Percentiles rank a stretch among this genome's conserved stretches.
phyloP scores from a whole-genome alignment of 2,113 vertebrate species.

The Thunnus thynnus region DNA sequence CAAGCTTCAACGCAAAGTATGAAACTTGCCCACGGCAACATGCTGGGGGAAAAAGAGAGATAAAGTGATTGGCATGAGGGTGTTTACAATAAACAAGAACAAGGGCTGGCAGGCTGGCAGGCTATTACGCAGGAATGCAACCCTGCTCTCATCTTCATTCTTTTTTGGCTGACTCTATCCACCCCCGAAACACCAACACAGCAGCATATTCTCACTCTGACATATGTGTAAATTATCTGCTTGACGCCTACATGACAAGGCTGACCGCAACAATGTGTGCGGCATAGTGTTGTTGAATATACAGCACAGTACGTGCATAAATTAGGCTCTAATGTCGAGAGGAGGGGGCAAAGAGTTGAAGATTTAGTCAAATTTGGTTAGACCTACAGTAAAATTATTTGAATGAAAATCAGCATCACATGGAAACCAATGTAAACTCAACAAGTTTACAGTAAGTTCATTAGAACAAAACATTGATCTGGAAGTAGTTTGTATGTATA shows the following conservation, averaged over 20 bases:
- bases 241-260: constrained; percentile 19
- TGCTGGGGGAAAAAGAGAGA: constrained; percentile 35
- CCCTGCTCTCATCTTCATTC: constrained; percentile 56
- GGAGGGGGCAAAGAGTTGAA: neutral
- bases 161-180: constrained; percentile 14
- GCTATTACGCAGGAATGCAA: constrained; percentile 78
- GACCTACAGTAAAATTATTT: neutral
- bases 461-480: neutral
- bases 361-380: neutral
- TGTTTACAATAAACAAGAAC: constrained; percentile 81
- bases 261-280: constrained; percentile 17
- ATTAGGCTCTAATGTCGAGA: neutral
- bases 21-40: constrained; percentile 61
- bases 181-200: constrained; percentile 32
- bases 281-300: neutral
- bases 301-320: constrained; percentile 10
- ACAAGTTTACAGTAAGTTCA: too few species aligned
- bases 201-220: constrained; percentile 26
- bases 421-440: too few species aligned
- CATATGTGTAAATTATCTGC: constrained; percentile 42
- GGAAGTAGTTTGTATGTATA: neutral
- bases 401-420: too few species aligned
- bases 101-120: constrained; percentile 56
- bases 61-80: constrained; percentile 73
- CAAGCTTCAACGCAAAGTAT: constrained; percentile 44